Evolutionary conservation across 2,797 vertebrate species (phyloP).

Genomic region (Heteromormyrus szaboi): DNA sequence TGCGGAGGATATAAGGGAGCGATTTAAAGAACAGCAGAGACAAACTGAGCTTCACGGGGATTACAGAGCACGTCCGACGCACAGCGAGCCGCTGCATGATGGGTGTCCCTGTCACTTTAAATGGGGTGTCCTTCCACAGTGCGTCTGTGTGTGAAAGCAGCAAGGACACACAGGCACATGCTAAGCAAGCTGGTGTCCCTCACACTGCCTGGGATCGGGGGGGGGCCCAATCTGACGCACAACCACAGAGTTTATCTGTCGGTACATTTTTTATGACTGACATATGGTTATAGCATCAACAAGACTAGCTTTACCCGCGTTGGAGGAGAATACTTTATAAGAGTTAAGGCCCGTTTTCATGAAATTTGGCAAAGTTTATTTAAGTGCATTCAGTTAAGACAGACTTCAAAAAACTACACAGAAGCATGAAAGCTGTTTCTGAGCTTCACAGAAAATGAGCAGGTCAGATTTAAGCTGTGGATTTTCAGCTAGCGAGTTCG

Average conservation of each 20-base stretch:
- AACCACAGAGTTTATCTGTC: neutral
- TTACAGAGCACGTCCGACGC: constrained; percentile 37
- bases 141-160: neutral
- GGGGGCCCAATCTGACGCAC: neutral
- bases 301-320: neutral
- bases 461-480: neutral
- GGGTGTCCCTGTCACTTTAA: constrained; percentile 24
- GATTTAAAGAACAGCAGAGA: constrained; percentile 47
- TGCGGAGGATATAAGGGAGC: constrained; percentile 50
- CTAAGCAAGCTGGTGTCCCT: neutral
- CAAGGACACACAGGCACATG: neutral
- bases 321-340: neutral
- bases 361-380: neutral
- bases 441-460: neutral
- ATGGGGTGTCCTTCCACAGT: neutral
- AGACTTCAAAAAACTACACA: neutral
- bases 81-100: constrained; percentile 35
- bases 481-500: neutral
- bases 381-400: neutral
- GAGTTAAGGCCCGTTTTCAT: neutral
- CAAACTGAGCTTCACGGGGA: constrained; percentile 44
- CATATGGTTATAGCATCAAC: neutral
- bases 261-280: neutral
- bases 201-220: neutral
- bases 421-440: neutral